A percentile compares a stretch with the other conserved stretches of the same genome.
Evolutionary conservation across 2,888 invertebrate genomes (phyloP).

Genomic region (Pterostichus madidus): DNA sequence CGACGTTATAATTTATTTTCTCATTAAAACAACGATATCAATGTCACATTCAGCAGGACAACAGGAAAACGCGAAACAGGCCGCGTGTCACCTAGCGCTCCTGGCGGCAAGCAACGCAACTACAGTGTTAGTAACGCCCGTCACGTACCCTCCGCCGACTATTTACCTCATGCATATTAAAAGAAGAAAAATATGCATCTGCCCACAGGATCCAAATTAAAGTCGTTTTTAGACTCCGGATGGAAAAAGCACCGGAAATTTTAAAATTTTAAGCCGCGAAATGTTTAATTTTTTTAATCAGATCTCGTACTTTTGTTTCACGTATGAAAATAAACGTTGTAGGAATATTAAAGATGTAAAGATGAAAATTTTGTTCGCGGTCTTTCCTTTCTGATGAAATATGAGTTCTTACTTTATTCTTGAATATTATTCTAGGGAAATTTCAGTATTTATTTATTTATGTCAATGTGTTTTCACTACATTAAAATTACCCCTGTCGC

Average conservation of each 20-base stretch:
- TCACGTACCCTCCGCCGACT: constrained; percentile 40
- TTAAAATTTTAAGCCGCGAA: constrained; percentile 42
- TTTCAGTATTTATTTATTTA: too few species aligned
- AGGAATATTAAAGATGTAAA: constrained; percentile 14
- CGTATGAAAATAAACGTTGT: constrained; percentile 27
- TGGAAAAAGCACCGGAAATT: constrained; percentile 11
- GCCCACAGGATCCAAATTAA: constrained; percentile 46
- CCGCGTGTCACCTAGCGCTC: background rate
- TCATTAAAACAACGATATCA: constrained; percentile 13
- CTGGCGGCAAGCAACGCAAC: background rate
- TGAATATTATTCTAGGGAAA: too few species aligned
- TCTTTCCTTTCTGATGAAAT: background rate
- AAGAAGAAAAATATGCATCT: constrained; percentile 54
- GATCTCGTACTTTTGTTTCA: constrained; percentile 26
- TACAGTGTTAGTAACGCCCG: background rate
- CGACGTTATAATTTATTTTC: background rate
- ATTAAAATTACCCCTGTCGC: too few species aligned
- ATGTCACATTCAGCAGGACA: background rate
- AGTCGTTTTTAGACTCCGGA: constrained; percentile 20
- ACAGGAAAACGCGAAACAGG: constrained; percentile 13
- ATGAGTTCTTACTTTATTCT: background rate
- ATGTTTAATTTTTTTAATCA: constrained; percentile 42
- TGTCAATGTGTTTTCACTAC: too few species aligned
- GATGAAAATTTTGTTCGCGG: background rate
- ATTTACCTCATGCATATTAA: constrained; percentile 56